Percentiles rank a stretch among this genome's conserved stretches.
phyloP scores from a whole-genome alignment of 92 coral and sea anemone genomes.

The Micromussa lordhowensis region DNA sequence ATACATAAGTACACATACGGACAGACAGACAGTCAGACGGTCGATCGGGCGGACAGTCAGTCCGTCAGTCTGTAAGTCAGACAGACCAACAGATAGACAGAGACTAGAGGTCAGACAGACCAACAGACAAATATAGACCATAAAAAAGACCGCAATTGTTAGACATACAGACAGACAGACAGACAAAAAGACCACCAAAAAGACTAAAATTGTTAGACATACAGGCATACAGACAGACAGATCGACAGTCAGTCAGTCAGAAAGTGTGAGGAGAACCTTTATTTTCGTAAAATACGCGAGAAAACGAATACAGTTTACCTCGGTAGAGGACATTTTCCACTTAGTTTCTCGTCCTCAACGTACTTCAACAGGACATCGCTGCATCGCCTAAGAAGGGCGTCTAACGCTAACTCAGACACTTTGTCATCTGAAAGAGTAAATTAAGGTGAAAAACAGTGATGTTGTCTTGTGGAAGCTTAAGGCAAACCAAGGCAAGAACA shows the following conservation, averaged over 20 bases:
- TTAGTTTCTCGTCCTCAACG: slow-evolving; percentile 91
- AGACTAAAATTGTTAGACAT: too few species aligned
- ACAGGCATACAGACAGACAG: too few species aligned
- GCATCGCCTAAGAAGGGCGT: slow-evolving; percentile 89
- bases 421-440: slow-evolving; percentile 75
- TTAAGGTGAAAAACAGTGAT: not conserved
- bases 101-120: not conserved
- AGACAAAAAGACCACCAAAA: not conserved
- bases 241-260: too few species aligned
- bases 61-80: not conserved
- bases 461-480: not conserved
- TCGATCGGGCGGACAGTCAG: not conserved
- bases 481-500: not conserved
- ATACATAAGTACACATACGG: too few species aligned
- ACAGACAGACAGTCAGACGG: not conserved
- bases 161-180: not conserved
- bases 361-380: slow-evolving; percentile 92
- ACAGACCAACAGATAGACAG: not conserved
- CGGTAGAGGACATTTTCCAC: slow-evolving; percentile 98
- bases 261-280: too few species aligned
- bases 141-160: not conserved
- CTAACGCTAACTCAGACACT: slow-evolving; percentile 96
- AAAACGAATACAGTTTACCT: slow-evolving; percentile 59
- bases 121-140: not conserved
- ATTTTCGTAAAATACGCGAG: not conserved